Evolutionary conservation across 2,113 vertebrate genomes (phyloP).

Genomic region (Odontesthes bonariensis): DNA sequence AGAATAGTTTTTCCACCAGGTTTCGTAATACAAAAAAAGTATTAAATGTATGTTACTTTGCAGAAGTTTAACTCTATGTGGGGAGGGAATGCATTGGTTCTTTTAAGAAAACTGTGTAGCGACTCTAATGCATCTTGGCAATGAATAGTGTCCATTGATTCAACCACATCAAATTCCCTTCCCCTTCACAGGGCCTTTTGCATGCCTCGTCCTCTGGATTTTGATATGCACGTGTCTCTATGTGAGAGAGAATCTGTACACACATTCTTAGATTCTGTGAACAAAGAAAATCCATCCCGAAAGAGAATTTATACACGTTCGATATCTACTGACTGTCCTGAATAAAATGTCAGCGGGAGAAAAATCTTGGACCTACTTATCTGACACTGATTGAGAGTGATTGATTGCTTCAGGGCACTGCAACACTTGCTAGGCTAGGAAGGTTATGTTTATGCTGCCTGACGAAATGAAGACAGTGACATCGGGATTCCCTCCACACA

Average conservation of each 20-base stretch:
- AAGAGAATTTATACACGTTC: slow-evolving; percentile 42
- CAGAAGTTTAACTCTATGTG: slow-evolving; percentile 29
- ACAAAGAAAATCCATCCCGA: slow-evolving; percentile 36
- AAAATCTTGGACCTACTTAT: slow-evolving; percentile 34
- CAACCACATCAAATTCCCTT: slow-evolving; percentile 73
- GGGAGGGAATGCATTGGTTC: slow-evolving; percentile 40
- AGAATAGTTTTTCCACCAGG: slow-evolving; percentile 38
- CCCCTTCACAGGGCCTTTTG: slow-evolving; percentile 60
- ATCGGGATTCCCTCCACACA: slow-evolving; percentile 17
- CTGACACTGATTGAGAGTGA: slow-evolving; percentile 56
- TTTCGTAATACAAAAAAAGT: slow-evolving; percentile 9
- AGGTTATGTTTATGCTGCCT: slow-evolving; percentile 71
- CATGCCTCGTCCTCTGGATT: slow-evolving; percentile 48
- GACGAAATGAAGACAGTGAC: slow-evolving; percentile 66
- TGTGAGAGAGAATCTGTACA: slow-evolving; percentile 13
- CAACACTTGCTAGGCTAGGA: slow-evolving; percentile 18
- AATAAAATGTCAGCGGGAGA: slow-evolving; percentile 27
- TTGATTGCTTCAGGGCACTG: slow-evolving; percentile 42
- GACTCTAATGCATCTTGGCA: slow-evolving; percentile 64
- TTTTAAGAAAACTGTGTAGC: slow-evolving; percentile 55
- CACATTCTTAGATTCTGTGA: slow-evolving; percentile 19
- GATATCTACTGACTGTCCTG: slow-evolving; percentile 27
- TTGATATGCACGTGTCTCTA: neutral
- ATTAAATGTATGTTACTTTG: slow-evolving; percentile 12
- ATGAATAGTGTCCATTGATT: slow-evolving; percentile 79